Evolutionary conservation across 1,140 invertebrate genomes (phyloP).

Genomic region (Scaptomyza montana): DNA sequence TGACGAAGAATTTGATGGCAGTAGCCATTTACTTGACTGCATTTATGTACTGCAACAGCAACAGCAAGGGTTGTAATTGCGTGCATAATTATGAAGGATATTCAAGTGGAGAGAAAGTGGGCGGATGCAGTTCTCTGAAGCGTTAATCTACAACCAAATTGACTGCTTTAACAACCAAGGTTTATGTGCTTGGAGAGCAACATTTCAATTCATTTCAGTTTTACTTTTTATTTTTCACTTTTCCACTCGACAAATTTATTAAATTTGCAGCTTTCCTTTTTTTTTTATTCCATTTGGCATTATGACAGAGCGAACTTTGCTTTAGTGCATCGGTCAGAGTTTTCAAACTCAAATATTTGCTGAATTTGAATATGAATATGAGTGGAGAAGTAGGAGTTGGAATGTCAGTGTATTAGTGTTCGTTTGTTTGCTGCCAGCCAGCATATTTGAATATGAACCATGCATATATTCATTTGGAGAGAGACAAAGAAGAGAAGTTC

Average conservation of each 20-base stretch:
- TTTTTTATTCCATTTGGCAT: background rate
- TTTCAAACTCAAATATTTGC: constrained; percentile 72
- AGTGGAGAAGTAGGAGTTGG: background rate
- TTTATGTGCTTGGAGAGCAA: background rate
- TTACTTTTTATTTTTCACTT: constrained; percentile 65
- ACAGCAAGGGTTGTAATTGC: constrained; percentile 45
- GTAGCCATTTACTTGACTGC: constrained; percentile 39
- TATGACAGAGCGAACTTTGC: background rate
- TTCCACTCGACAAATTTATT: constrained; percentile 67
- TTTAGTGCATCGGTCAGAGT: constrained; percentile 41
- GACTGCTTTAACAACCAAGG: constrained; percentile 31
- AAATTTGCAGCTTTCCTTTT: constrained; percentile 51
- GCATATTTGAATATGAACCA: constrained; percentile 43
- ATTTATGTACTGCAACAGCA: background rate
- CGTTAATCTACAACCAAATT: constrained; percentile 68
- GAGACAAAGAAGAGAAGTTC: constrained; percentile 28
- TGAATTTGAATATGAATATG: constrained; percentile 41
- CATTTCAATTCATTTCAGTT: background rate
- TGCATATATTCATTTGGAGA: constrained; percentile 61
- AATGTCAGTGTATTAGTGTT: background rate
- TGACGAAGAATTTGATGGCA: constrained; percentile 14
- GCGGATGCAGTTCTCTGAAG: constrained; percentile 25
- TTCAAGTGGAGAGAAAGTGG: constrained; percentile 16
- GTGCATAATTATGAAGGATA: constrained; percentile 60
- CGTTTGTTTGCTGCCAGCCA: constrained; percentile 44